Percentiles rank a stretch among this genome's conserved stretches.
phyloP scores from a whole-genome alignment of 2,113 vertebrate species.

The Centropus unirufus region DNA sequence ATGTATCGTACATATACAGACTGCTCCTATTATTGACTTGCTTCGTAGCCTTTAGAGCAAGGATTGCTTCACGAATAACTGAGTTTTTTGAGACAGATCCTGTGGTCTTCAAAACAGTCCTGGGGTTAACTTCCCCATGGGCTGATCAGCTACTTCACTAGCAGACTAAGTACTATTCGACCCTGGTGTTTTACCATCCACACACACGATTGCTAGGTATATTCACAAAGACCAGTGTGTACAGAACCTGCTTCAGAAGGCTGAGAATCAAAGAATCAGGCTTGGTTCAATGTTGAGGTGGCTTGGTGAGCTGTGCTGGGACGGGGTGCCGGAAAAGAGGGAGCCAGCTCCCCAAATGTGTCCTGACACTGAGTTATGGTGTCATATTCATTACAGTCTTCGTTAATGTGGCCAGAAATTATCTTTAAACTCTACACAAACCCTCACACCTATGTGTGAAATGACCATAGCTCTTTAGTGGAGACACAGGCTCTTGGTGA shows the following conservation, averaged over 20 bases:
- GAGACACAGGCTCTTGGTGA: not conserved
- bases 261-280: not conserved
- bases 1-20: not conserved
- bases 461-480: not conserved
- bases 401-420: fast-evolving
- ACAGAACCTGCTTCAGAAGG: not conserved
- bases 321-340: fast-evolving
- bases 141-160: not conserved
- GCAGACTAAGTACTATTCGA: not conserved
- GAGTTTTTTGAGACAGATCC: not conserved
- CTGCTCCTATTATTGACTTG: not conserved
- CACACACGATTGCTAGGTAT: not conserved
- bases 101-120: not conserved
- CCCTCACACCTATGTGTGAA: fast-evolving
- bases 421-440: fast-evolving
- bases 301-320: fast-evolving
- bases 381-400: fast-evolving
- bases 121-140: not conserved
- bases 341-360: not conserved
- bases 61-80: not conserved
- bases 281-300: fast-evolving
- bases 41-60: not conserved
- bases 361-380: fast-evolving
- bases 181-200: not conserved
- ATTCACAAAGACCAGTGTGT: not conserved